Evolutionary conservation across 1,140 invertebrate genomes (phyloP).

Genomic region (Hirudo medicinalis): DNA sequence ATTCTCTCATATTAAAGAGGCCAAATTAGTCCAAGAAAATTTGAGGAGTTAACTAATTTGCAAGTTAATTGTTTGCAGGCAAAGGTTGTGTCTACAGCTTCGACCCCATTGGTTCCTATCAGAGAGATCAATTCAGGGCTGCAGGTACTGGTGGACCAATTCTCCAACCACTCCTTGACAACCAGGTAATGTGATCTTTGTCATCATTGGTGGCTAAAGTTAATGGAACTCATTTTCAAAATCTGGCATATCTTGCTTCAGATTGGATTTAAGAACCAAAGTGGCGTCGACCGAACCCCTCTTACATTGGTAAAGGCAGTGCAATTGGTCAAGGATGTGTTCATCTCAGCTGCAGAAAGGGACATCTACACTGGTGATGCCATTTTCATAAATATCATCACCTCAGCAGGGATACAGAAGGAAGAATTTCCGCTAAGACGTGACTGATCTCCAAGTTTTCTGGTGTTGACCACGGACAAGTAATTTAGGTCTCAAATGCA

Average conservation of each 20-base stretch:
- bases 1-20: too few species aligned
- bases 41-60: not conserved
- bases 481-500: too few species aligned
- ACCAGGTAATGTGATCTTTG: slow-evolving; percentile 35
- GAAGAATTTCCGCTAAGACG: slow-evolving; percentile 35
- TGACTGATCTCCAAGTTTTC: not conserved
- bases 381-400: slow-evolving; percentile 74
- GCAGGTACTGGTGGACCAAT: slow-evolving; percentile 55
- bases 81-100: slow-evolving; percentile 87
- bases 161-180: slow-evolving; percentile 49
- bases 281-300: slow-evolving; percentile 42
- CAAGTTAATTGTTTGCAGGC: slow-evolving; percentile 47
- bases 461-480: not conserved
- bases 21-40: too few species aligned
- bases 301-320: slow-evolving; percentile 65
- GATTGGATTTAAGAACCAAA: slow-evolving; percentile 75
- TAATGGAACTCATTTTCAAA: not conserved
- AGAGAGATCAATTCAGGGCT: slow-evolving; percentile 62
- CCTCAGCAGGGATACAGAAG: slow-evolving; percentile 61
- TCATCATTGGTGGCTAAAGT: too few species aligned
- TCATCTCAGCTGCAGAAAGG: slow-evolving; percentile 87
- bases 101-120: slow-evolving; percentile 89
- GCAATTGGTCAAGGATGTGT: slow-evolving; percentile 77
- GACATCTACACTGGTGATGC: slow-evolving; percentile 93
- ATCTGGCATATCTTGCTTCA: slow-evolving; percentile 30